Percentiles rank a stretch among this genome's conserved stretches.
These are phyloP conservation scores for Sebastes oblongus DNA, from an alignment of 2,797 vertebrate species.

Conservation along the genomic window DNA sequence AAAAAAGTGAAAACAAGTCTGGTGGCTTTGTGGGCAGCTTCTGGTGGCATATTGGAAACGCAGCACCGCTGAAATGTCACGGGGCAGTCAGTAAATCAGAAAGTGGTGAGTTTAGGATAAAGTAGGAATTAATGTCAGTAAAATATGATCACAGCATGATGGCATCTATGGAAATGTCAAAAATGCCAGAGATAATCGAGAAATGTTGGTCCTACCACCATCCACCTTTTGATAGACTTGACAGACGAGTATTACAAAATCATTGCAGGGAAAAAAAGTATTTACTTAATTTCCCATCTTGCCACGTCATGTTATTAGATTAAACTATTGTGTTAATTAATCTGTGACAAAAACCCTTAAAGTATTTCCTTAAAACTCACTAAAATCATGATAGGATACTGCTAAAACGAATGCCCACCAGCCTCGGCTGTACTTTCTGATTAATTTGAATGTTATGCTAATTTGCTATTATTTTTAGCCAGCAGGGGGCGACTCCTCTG, in stretches of 20 bases:
- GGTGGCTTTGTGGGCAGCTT: not conserved
- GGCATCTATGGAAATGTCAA: not conserved
- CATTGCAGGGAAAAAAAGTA: not conserved
- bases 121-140: not conserved
- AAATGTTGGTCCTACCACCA: not conserved
- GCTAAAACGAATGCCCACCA: not conserved
- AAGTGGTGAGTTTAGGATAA: not conserved
- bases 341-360: not conserved
- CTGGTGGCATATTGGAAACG: not conserved
- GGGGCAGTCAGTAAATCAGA: not conserved
- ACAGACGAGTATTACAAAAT: not conserved
- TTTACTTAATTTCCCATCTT: not conserved
- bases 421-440: not conserved
- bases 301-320: not conserved
- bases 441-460: not conserved
- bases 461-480: not conserved
- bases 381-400: not conserved
- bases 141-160: not conserved
- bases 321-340: not conserved
- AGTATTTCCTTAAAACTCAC: not conserved
- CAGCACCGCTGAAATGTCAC: not conserved
- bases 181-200: not conserved
- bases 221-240: not conserved
- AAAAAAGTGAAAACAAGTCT: constrained; percentile 7
- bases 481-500: too few relatives aligned